Evolutionary conservation across 1,140 invertebrate species (phyloP).

Genomic region (Drosophila trapezifrons): DNA sequence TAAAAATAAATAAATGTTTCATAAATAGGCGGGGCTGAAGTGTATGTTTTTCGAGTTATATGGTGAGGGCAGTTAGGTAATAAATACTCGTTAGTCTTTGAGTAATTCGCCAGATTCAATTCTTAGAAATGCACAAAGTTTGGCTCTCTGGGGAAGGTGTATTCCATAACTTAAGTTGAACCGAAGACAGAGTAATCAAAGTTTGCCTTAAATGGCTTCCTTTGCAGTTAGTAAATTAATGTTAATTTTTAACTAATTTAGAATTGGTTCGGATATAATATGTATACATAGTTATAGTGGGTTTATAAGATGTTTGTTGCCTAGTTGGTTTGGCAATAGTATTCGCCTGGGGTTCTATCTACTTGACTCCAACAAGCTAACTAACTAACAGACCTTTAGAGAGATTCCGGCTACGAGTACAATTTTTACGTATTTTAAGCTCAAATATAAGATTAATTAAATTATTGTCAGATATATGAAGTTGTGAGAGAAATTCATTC

Average conservation of each 20-base stretch:
- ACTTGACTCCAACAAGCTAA: constrained; percentile 21
- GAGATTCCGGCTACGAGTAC: constrained; percentile 8
- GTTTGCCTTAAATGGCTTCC: not conserved
- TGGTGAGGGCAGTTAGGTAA: constrained; percentile 3
- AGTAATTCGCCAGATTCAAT: constrained; percentile 29
- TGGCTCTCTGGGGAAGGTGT: constrained; percentile 7
- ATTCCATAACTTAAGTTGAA: constrained; percentile 12
- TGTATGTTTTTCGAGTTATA: constrained; percentile 16
- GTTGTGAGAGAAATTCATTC: not conserved
- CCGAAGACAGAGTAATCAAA: constrained; percentile 24
- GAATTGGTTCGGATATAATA: constrained; percentile 14
- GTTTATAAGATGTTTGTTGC: constrained; percentile 5
- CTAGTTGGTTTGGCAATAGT: constrained; percentile 5
- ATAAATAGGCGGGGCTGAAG: constrained; percentile 38
- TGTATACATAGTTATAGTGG: constrained; percentile 10
- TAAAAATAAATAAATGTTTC: constrained; percentile 19
- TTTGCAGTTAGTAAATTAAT: constrained; percentile 1
- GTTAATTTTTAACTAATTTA: constrained; percentile 6
- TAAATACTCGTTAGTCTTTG: constrained; percentile 32
- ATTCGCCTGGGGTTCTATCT: constrained; percentile 14
- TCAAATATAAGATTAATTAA: not conserved
- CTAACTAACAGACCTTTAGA: not conserved
- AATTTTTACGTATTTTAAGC: not conserved
- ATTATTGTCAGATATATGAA: constrained; percentile 21
- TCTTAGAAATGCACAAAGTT: constrained; percentile 38